Conservation (phyloP, 92 coral and sea anemone species). For the Phymanthus crucifer region DNA sequence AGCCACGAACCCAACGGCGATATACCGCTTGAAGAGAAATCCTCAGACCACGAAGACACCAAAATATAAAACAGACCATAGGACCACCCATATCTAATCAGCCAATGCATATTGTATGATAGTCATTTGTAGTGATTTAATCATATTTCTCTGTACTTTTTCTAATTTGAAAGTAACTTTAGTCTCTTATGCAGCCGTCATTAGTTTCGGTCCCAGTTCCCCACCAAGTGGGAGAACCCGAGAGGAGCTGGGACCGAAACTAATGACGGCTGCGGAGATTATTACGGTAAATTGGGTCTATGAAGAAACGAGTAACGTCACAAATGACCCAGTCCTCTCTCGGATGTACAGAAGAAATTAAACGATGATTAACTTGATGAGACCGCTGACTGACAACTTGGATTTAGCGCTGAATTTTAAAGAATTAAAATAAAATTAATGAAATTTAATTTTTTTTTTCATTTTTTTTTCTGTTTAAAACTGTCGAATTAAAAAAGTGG, state of each 20-base stretch:
- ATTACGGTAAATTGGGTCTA: no score
- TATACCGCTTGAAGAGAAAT: slow-evolving; percentile 53
- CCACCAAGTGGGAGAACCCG: no score
- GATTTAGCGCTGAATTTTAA: not conserved
- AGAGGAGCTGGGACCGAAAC: no score
- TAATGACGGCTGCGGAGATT: no score
- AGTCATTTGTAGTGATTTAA: not conserved
- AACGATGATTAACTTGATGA: not conserved
- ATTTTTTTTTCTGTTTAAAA: no score
- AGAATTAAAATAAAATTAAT: no score
- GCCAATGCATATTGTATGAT: not conserved
- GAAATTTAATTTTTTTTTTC: no score
- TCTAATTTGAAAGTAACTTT: not conserved
- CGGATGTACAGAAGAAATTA: not conserved
- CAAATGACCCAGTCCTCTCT: not conserved
- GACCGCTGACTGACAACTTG: not conserved
- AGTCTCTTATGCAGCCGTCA: no score
- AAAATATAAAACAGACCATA: slow-evolving; percentile 6
- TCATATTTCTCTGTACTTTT: not conserved
- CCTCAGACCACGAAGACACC: slow-evolving; percentile 25
- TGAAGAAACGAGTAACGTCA: not conserved
- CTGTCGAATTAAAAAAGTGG: no score
- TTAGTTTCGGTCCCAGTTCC: no score
- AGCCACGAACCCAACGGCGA: slow-evolving; percentile 30
- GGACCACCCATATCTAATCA: not conserved